phyloP scores from a whole-genome alignment of 1,140 invertebrate genomes.

The Sitobion miscanthi region DNA sequence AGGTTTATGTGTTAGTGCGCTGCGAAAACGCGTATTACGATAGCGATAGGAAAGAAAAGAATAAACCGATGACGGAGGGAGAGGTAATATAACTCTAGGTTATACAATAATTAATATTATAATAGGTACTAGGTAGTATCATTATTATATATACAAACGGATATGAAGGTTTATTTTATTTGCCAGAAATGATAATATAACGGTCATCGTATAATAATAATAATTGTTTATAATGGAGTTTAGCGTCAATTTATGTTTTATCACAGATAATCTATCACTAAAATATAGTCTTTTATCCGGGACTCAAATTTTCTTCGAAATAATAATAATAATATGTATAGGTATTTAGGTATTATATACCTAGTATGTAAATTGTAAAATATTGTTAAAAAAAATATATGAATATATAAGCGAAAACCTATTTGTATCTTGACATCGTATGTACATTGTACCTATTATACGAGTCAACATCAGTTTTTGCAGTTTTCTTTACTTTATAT shows the following conservation, averaged over 20 bases:
- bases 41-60: background rate
- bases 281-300: conserved; percentile 35
- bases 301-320: background rate
- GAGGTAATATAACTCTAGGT: background rate
- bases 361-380: background rate
- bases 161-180: background rate
- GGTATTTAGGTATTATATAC: background rate
- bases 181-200: background rate
- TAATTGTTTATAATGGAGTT: background rate
- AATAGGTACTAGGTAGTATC: background rate
- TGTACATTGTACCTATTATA: background rate
- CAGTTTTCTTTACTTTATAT: background rate
- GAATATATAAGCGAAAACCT: background rate
- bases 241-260: conserved; percentile 25
- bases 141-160: background rate
- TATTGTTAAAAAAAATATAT: background rate
- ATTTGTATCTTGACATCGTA: background rate
- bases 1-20: background rate
- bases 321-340: background rate
- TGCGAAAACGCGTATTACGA: background rate
- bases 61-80: background rate
- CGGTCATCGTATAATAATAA: background rate
- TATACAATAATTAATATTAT: background rate
- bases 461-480: background rate
- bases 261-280: conserved; percentile 55